Evolutionary conservation across 1,140 invertebrate species (phyloP).

Genomic region (Zaprionus ghesquierei): DNA sequence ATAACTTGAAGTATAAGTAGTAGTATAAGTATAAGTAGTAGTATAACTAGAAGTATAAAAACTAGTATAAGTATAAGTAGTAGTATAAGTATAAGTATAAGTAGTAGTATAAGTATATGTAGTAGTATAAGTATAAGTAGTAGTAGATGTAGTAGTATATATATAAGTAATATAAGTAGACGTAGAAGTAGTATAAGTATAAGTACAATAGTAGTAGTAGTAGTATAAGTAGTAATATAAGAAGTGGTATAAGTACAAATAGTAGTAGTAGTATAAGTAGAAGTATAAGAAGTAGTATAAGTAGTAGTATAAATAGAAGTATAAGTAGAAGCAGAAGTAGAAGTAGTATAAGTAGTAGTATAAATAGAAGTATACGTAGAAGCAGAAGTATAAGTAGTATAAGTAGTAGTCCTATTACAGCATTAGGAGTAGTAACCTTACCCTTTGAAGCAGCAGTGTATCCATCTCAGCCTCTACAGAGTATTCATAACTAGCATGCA

Average conservation of each 20-base stretch:
- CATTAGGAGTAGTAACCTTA: no score
- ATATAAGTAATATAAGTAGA: neutral
- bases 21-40: neutral
- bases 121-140: neutral
- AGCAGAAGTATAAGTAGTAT: no score
- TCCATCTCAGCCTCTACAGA: neutral
- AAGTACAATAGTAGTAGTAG: no score
- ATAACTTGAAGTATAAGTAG: neutral
- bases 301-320: no score
- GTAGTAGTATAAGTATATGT: neutral
- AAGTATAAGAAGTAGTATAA: no score
- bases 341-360: no score
- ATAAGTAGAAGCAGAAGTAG: no score
- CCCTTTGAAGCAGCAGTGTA: neutral
- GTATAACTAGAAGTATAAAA: neutral
- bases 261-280: no score
- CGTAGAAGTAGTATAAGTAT: neutral
- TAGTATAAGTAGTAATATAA: no score
- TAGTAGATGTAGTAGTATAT: neutral
- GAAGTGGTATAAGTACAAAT: no score
- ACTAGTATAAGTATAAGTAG: neutral
- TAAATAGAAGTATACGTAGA: no score
- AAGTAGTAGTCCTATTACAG: no score
- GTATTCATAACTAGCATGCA: conserved; percentile 21
- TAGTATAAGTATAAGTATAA: neutral